Conservation (phyloP, 2,113 vertebrate species). For the Platichthys flesus region DNA sequence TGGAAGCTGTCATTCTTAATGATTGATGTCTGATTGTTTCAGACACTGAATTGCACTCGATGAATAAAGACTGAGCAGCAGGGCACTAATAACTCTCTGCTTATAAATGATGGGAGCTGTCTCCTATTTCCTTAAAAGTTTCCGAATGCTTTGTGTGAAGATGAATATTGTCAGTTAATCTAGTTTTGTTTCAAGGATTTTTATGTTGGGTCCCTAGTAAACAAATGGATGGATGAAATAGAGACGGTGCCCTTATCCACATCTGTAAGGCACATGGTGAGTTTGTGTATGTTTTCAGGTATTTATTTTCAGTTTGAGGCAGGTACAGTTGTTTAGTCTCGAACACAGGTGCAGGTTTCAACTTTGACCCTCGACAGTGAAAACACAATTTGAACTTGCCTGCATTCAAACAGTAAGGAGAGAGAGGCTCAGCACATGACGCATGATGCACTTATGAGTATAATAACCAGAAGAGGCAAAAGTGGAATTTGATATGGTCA, state of each 20-base stretch:
- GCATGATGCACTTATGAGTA: background rate
- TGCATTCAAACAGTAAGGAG: conserved; percentile 12
- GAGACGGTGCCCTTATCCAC: background rate
- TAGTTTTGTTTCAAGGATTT: conserved; percentile 1
- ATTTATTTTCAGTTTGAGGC: conserved; percentile 54
- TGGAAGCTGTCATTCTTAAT: conserved; percentile 64
- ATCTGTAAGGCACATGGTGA: conserved; percentile 7
- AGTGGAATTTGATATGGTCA: no score
- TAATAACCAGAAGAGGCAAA: no score
- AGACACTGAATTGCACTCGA: conserved; percentile 69
- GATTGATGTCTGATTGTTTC: conserved; percentile 69
- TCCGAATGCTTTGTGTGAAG: background rate
- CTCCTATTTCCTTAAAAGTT: background rate
- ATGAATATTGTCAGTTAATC: background rate
- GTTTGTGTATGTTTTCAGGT: conserved; percentile 17
- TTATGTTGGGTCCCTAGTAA: background rate
- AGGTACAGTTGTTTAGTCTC: conserved; percentile 81
- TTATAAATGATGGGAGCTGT: conserved; percentile 35
- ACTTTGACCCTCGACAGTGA: conserved; percentile 75
- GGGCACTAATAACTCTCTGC: conserved; percentile 18
- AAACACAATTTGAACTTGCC: conserved; percentile 36
- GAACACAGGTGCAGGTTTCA: conserved; percentile 79
- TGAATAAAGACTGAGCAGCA: conserved; percentile 67
- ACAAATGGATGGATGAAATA: background rate
- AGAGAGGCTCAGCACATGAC: conserved; percentile 23